These are phyloP conservation scores for Eupithecia dodoneata DNA, from an alignment of 2,888 invertebrate genomes.

Conservation along the genomic window DNA sequence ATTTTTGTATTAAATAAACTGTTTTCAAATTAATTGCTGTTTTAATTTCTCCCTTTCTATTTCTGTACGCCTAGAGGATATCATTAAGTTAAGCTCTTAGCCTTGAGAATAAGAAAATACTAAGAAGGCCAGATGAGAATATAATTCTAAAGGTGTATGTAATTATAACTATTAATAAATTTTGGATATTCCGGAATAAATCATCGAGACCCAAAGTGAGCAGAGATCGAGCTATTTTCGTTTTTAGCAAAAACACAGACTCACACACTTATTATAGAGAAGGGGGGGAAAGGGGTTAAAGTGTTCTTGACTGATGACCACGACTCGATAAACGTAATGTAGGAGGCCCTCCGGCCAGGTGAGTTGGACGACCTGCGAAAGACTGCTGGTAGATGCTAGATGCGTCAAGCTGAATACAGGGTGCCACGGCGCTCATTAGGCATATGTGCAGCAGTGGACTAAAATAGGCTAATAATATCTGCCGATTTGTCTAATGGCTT, in stretches of 20 bases:
- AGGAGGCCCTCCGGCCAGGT: too few species aligned
- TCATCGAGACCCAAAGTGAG: neutral
- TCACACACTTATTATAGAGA: too few species aligned
- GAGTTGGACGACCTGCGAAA: too few species aligned
- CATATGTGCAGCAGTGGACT: too few species aligned
- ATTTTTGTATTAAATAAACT: constrained; percentile 51
- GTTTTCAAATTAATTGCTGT: constrained; percentile 44
- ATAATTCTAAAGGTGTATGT: neutral
- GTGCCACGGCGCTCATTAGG: too few species aligned
- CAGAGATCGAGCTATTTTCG: neutral
- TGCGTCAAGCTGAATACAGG: too few species aligned
- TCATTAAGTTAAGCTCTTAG: neutral
- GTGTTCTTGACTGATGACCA: too few species aligned
- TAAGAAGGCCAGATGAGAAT: neutral
- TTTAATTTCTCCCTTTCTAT: constrained; percentile 13
- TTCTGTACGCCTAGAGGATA: neutral
- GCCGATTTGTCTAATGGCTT: neutral
- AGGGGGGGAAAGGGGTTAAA: too few species aligned
- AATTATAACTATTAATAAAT: neutral
- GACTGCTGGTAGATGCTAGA: too few species aligned
- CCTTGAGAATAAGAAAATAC: neutral
- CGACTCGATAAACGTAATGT: too few species aligned
- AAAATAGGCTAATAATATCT: neutral
- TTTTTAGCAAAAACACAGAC: neutral
- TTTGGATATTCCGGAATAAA: neutral